A percentile compares a stretch with the other conserved stretches of the same genome.
phyloP scores from a whole-genome alignment of 2,888 invertebrate species.

The Norana najaformis region DNA sequence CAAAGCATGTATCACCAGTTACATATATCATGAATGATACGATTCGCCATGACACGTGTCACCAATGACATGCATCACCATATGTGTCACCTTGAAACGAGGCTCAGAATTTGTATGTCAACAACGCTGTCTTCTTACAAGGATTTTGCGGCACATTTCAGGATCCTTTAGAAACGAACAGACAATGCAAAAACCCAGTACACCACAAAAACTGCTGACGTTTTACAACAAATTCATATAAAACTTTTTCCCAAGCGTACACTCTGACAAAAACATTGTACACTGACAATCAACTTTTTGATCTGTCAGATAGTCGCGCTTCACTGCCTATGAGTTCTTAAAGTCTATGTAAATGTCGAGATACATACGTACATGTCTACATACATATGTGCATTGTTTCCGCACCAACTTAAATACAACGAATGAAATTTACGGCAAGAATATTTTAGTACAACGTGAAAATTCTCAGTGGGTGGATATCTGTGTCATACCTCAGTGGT shows the following conservation, averaged over 20 bases:
- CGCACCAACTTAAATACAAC: neutral
- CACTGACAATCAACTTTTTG: no score
- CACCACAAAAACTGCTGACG: neutral
- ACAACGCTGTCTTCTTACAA: no score
- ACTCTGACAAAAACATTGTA: no score
- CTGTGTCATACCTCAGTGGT: neutral
- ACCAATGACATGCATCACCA: no score
- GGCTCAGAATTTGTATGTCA: no score
- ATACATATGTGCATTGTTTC: neutral
- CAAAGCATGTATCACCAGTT: no score
- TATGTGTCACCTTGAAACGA: no score
- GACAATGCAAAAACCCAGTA: neutral
- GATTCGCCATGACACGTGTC: no score
- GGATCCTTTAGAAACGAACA: no score
- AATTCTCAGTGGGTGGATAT: neutral
- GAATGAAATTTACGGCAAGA: neutral
- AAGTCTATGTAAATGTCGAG: neutral
- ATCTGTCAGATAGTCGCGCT: neutral
- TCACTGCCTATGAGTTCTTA: neutral
- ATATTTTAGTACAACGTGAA: neutral
- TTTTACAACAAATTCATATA: neutral
- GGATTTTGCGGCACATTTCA: no score
- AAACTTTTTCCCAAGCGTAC: neutral
- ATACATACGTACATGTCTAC: neutral
- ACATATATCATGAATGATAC: no score